These are phyloP conservation scores for Erethizon dorsatum DNA, from an alignment of 2,797 vertebrate genomes.

Conservation along the genomic window DNA sequence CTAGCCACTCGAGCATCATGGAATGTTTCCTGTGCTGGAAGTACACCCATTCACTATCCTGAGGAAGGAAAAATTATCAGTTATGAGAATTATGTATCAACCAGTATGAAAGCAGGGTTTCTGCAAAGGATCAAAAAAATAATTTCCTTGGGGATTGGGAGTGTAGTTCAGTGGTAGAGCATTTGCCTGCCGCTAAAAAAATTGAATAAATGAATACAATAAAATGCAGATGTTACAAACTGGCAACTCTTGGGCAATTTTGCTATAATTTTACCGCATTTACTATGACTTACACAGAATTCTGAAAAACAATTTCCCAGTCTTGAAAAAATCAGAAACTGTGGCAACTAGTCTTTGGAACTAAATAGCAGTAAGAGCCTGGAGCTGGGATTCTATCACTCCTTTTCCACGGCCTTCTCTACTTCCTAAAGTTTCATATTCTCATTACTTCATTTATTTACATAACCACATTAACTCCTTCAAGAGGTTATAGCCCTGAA, in stretches of 20 bases:
- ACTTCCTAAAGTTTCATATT: background rate
- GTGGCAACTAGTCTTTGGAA: background rate
- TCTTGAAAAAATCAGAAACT: constrained; percentile 27
- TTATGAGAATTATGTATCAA: constrained; percentile 34
- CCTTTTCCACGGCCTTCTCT: background rate
- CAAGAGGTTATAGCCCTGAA: background rate
- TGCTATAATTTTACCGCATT: background rate
- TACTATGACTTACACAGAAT: background rate
- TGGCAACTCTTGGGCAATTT: background rate
- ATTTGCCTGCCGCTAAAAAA: background rate
- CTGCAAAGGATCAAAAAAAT: background rate
- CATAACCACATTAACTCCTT: background rate
- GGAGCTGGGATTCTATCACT: background rate
- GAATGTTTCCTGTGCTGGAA: constrained; percentile 82
- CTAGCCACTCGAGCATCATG: constrained; percentile 95
- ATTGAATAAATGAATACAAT: background rate
- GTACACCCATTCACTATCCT: constrained; percentile 87
- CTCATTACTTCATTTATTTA: background rate
- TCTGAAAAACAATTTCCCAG: constrained; percentile 1
- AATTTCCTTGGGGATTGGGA: background rate
- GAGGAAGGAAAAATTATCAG: constrained; percentile 79
- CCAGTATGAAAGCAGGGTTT: background rate
- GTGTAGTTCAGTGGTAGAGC: background rate
- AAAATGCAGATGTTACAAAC: background rate
- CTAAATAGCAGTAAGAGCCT: background rate